Evolutionary conservation across 2,797 vertebrate species (phyloP).

Genomic region (Lagorchestes hirsutus): DNA sequence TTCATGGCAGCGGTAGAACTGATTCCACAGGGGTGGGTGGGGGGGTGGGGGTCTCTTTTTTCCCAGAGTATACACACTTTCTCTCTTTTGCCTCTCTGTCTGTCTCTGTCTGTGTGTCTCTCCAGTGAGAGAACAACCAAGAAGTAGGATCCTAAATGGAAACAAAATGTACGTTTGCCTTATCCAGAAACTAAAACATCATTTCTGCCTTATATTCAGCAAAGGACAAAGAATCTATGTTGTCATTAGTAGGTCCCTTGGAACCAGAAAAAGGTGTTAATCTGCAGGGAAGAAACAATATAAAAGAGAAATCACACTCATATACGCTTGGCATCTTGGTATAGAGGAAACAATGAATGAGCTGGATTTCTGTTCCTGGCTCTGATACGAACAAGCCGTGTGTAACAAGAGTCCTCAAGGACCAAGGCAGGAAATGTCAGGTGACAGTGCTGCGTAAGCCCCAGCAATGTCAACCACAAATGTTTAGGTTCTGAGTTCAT

Average conservation of each 20-base stretch:
- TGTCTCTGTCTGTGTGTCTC: no score
- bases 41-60: not conserved
- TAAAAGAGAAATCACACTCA: not conserved
- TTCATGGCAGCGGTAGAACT: not conserved
- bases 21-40: not conserved
- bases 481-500: not conserved
- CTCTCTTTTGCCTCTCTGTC: no score
- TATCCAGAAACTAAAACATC: no score
- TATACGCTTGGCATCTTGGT: not conserved
- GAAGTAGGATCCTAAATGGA: not conserved
- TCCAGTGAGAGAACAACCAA: not conserved
- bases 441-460: not conserved
- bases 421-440: not conserved
- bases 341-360: not conserved
- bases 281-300: not conserved
- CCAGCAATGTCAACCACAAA: not conserved
- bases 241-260: not conserved
- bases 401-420: not conserved
- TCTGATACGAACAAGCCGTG: not conserved
- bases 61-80: not conserved
- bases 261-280: not conserved
- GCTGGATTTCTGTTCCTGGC: not conserved
- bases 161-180: not conserved
- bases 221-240: not conserved
- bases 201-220: not conserved